Percentiles rank a stretch among this genome's conserved stretches.
Conservation (phyloP, 2,888 invertebrate genomes). For the Ochropacha duplaris region DNA sequence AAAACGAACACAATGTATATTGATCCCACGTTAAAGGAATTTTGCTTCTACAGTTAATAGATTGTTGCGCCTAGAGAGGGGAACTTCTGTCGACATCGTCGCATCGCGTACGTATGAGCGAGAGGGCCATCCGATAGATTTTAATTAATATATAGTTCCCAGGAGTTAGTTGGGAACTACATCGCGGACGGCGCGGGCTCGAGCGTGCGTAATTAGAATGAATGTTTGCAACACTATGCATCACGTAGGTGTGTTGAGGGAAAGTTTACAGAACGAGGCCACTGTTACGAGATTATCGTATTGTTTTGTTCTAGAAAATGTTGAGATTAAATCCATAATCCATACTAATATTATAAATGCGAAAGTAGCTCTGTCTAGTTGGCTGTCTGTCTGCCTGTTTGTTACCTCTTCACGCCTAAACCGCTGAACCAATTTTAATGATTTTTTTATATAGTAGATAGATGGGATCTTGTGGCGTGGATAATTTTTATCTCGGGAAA, state of each 20-base stretch:
- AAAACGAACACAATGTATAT: neutral
- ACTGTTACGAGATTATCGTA: neutral
- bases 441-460: no score
- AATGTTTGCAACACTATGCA: constrained; percentile 37
- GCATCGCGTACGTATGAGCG: constrained; percentile 12
- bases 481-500: no score
- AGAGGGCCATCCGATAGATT: constrained; percentile 45
- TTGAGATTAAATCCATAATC: no score
- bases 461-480: no score
- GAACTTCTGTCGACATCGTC: neutral
- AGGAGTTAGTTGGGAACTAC: constrained; percentile 43
- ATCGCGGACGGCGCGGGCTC: constrained; percentile 1
- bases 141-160: constrained; percentile 62
- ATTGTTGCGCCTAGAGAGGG: neutral
- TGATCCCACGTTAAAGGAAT: neutral
- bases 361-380: no score
- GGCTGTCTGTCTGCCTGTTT: no score
- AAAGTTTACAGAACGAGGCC: neutral
- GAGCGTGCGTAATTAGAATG: constrained; percentile 48
- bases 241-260: neutral
- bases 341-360: no score
- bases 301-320: no score
- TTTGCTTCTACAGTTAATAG: neutral
- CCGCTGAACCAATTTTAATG: no score
- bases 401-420: no score